A percentile compares a stretch with the other conserved stretches of the same genome.
Evolutionary conservation across 1,140 invertebrate species (phyloP).

Genomic region (Drosophila subobscura): DNA sequence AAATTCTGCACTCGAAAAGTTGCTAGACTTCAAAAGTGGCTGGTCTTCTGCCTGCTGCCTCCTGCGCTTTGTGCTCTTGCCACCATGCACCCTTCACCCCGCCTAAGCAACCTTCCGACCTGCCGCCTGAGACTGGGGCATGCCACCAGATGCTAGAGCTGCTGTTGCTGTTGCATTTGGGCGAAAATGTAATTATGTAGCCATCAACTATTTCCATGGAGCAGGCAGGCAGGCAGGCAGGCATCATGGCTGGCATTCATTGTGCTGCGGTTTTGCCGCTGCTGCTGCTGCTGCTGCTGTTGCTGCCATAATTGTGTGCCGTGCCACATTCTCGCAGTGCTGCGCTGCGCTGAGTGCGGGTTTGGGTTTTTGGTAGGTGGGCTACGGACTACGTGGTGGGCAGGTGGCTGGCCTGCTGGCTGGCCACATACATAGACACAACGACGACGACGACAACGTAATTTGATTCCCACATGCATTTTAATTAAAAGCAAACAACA

Average conservation of each 20-base stretch:
- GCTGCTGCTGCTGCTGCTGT: constrained; percentile 29
- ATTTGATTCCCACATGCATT: constrained; percentile 80
- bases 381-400: constrained; percentile 36
- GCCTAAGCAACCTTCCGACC: neutral
- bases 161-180: constrained; percentile 56
- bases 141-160: constrained; percentile 8
- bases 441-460: constrained; percentile 28
- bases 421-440: constrained; percentile 17
- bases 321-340: constrained; percentile 35
- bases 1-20: constrained; percentile 47
- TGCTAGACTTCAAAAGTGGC: constrained; percentile 16
- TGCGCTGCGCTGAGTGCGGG: constrained; percentile 27
- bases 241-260: constrained; percentile 32
- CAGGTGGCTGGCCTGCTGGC: constrained; percentile 11
- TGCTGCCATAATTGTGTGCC: constrained; percentile 69
- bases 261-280: constrained; percentile 37
- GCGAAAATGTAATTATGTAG: constrained; percentile 74
- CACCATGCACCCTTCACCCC: no score
- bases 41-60: constrained; percentile 9
- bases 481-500: constrained; percentile 80
- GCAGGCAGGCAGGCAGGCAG: no score
- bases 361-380: constrained; percentile 46
- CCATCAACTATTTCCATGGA: constrained; percentile 52
- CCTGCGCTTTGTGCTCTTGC: no score
- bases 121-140: neutral